phyloP scores from a whole-genome alignment of 2,113 vertebrate species.

The Lipotes vexillifer region DNA sequence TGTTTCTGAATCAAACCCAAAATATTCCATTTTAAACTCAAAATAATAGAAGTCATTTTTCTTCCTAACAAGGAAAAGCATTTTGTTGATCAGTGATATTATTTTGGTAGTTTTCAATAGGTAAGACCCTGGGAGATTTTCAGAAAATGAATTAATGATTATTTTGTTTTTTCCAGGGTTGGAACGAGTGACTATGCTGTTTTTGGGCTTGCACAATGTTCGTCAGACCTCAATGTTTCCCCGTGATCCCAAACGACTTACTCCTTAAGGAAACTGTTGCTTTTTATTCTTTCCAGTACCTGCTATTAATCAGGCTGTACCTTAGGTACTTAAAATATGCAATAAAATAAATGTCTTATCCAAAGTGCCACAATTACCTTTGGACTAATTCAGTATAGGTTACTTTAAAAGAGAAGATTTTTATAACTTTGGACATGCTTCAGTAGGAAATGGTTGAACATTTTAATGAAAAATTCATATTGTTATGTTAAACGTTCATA shows the following conservation, averaged over 20 bases:
- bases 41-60: background rate
- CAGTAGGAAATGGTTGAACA: constrained; percentile 54
- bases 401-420: constrained; percentile 71
- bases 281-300: constrained; percentile 4
- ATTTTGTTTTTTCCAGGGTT: constrained; percentile 82
- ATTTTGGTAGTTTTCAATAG: constrained; percentile 4
- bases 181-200: constrained; percentile 98
- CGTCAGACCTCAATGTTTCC: constrained; percentile 99
- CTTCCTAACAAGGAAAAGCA: background rate
- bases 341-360: constrained; percentile 62
- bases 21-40: background rate
- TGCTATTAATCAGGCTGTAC: constrained; percentile 58
- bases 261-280: constrained; percentile 82
- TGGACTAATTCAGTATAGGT: constrained; percentile 63
- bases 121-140: background rate
- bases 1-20: background rate
- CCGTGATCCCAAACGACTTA: constrained; percentile 96
- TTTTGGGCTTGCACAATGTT: constrained; percentile 94
- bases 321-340: constrained; percentile 60
- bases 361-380: constrained; percentile 76
- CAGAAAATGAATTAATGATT: constrained; percentile 1
- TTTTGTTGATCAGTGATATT: background rate
- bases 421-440: constrained; percentile 66
- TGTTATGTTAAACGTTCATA: constrained; percentile 58
- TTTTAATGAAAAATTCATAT: constrained; percentile 73